Base-by-base conservation (phyloP, 2,888 invertebrate species). In the Pediacus dermestoides region DNA sequence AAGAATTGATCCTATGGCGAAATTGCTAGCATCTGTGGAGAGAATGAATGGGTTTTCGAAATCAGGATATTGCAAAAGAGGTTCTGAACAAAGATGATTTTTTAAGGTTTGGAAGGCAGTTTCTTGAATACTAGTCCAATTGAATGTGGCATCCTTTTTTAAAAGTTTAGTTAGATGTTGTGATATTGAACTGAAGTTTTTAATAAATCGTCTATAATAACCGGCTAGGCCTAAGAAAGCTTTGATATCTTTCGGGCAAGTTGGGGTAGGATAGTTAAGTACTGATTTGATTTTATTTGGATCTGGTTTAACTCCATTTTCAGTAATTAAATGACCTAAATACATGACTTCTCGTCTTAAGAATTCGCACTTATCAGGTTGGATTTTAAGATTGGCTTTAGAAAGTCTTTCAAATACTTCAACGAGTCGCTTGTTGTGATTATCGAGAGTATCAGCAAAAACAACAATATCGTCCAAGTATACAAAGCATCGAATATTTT, bases 381-480 rank as follows among this genome's bases (percentile, higher is more conserved):
- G n/a, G n/a, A n/a, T n/a, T n/a, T n/a, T n/a, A n/a, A n/a, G n/a
- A n/a, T n/a, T n/a, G n/a, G n/a, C n/a, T n/a, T n/a, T n/a, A n/a
- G n/a, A n/a, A n/a, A n/a, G n/a, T n/a, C n/a, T n/a, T 11, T 50
- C 32, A 12, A 59, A 55, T 12, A 58, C 42, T 43, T 48, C 40
- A 15, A 9, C 23, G 3, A 59, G 30, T 12, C 42, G 39, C 34
- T 42, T 34, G 3, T 49, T 49, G 15, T 62, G 61, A 10, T 50
- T 46, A 10, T 49, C 37, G 3, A 64, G 13, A 3, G 37, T 44
- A 12, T 47, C 42, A 1, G 49, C 55, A 34, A 48, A 22, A 25
- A 64, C 52, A 1, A 66, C 53, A 4, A 64, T 55, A 39, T 67
- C 63, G 31, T 67, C 64, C 8, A 67, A 27, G 35, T 64, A 68